Evolutionary conservation across 2,113 vertebrate genomes (phyloP), one percentile per base, ranked within the genome.

Genomic region (Geothlypis trichas): DNA sequence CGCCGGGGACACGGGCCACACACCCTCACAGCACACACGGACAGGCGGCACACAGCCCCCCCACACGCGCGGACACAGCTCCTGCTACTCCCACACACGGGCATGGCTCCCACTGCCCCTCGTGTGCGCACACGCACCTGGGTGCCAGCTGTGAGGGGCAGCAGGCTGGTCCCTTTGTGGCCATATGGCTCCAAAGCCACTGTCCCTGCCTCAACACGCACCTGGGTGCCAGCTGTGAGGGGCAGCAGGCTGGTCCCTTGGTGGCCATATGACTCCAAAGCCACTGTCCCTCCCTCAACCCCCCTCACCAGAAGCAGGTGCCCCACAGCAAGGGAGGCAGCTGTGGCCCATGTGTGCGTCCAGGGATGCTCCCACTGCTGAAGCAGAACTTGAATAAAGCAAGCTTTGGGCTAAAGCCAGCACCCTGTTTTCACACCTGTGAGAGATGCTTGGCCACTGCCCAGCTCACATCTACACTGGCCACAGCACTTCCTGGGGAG

Each of bases 401-500:
- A 16, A 69, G 37, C 17, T 15, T 39, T 18, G n/a, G 24, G 31
- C 31, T 27, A 55, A 76, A 59, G 39, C 15, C 7, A 22, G n/a
- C 39, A 22, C 8, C 0, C 1, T 27, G 1, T 33, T 63, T 23
- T 24, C 5, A 11, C 58, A 73, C 68, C 28, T 37, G 28, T 12
- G 59, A 73, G 39, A 37, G 59, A 37, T 26, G 31, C 26, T 71
- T 23, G 2, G 2, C 77, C 27, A 15, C 23, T 18, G 7, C 10
- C 7, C 30, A n/a, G 9, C 13, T 42, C 15, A 0, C 0, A 5
- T 27, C 17, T 2, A 0, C 26, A 0, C 22, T 31, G 31, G 51
- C 37, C 66, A 15, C 1, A 1, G 69, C 3, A 3, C 5, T n/a
- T 44, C 27, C 17, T 10, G 17, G 2, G 14, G 18, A 63, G 39